Conservation (phyloP, 2,113 vertebrate genomes). For the Uria aalge region DNA sequence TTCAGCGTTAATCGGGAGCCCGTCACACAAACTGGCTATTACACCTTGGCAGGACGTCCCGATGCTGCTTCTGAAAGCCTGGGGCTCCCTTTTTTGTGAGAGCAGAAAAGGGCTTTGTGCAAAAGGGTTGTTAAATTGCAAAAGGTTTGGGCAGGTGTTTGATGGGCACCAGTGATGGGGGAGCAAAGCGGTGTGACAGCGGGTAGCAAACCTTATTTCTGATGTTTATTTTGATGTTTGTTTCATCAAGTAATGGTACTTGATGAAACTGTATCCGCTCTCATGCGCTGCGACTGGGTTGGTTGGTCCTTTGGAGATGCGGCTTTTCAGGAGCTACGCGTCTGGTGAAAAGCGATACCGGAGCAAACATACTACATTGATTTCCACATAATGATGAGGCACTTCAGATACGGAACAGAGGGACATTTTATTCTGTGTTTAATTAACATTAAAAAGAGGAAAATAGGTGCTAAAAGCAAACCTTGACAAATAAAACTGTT, state of each 20-base stretch:
- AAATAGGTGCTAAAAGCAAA: slow-evolving; percentile 53
- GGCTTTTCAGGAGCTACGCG: background rate
- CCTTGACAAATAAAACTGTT: slow-evolving; percentile 54
- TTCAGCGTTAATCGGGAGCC: background rate
- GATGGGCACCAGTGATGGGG: background rate
- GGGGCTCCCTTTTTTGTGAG: background rate
- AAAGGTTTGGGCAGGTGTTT: background rate
- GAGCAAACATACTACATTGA: background rate
- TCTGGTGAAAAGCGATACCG: background rate
- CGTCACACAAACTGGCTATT: background rate
- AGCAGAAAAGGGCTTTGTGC: background rate
- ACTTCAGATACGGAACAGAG: slow-evolving; percentile 16
- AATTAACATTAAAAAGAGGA: slow-evolving; percentile 36
- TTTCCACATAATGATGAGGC: slow-evolving; percentile 38
- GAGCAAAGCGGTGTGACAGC: background rate
- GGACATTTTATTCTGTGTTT: slow-evolving; percentile 31
- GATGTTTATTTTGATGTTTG: background rate
- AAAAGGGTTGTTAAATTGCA: background rate
- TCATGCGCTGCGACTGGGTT: background rate
- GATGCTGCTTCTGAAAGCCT: background rate
- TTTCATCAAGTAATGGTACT: background rate
- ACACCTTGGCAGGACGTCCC: background rate
- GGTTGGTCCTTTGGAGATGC: background rate
- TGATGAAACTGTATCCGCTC: background rate
- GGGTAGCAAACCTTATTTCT: background rate